Conservation (phyloP, 2,113 vertebrate genomes). For the Sporophila hypoxantha region DNA sequence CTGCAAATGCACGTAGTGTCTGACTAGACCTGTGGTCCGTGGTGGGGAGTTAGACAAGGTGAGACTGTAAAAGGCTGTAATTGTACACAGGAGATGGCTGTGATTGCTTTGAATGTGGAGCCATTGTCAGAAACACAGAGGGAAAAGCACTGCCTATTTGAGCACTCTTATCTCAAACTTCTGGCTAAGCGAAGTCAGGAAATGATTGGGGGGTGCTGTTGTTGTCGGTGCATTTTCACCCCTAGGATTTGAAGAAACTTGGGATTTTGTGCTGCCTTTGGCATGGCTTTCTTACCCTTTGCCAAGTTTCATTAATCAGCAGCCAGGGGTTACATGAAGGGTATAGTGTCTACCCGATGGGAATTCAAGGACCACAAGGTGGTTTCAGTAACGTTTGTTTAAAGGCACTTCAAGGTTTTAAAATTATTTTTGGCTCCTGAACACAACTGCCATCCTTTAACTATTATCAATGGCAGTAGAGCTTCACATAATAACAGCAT, state of each 20-base stretch:
- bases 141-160: constrained; percentile 10
- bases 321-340: constrained; percentile 14
- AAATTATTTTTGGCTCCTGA: neutral
- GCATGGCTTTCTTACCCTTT: neutral
- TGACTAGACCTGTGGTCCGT: constrained; percentile 17
- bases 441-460: neutral
- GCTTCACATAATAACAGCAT: neutral
- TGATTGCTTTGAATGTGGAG: constrained; percentile 49
- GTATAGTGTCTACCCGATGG: neutral
- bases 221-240: constrained; percentile 1
- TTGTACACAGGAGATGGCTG: constrained; percentile 49
- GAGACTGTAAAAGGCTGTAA: constrained; percentile 52
- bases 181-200: constrained; percentile 8
- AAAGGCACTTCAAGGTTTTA: neutral
- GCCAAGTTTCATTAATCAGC: constrained; percentile 49
- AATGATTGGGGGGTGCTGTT: neutral
- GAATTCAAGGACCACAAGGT: constrained; percentile 15
- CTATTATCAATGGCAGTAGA: constrained; percentile 28
- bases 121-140: constrained; percentile 23
- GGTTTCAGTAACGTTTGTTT: neutral
- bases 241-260: constrained; percentile 27
- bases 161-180: constrained; percentile 10
- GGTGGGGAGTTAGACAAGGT: constrained; percentile 46
- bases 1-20: constrained; percentile 38
- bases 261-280: constrained; percentile 41